Evolutionary conservation across 2,888 invertebrate genomes (phyloP).

Genomic region (Nymphalis c-album): DNA sequence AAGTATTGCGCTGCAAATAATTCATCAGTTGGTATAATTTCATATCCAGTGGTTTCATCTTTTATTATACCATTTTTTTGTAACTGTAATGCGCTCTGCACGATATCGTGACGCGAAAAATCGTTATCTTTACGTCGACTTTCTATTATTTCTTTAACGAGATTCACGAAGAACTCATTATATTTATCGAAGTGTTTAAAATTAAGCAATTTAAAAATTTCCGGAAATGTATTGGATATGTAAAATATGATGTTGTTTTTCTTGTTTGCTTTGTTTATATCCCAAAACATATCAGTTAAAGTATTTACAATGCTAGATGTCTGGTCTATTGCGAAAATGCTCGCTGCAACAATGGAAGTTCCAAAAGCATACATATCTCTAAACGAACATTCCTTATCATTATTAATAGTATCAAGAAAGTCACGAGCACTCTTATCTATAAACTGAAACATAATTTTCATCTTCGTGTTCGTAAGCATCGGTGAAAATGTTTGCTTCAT

Average conservation of each 20-base stretch:
- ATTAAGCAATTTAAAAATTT: constrained; percentile 39
- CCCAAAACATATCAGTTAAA: constrained; percentile 60
- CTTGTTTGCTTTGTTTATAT: constrained; percentile 53
- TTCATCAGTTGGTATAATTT: constrained; percentile 46
- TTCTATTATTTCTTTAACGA: constrained; percentile 39
- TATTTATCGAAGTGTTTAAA: constrained; percentile 39
- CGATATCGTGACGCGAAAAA: constrained; percentile 42
- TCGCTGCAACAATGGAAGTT: too few species aligned
- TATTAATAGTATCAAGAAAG: constrained; percentile 50
- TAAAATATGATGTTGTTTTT: constrained; percentile 59
- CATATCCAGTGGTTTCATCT: constrained; percentile 38
- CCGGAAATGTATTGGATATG: constrained; percentile 38
- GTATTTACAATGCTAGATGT: constrained; percentile 57
- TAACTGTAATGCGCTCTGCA: constrained; percentile 42
- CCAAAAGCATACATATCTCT: constrained; percentile 45
- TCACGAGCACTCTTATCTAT: constrained; percentile 58
- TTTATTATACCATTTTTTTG: constrained; percentile 40
- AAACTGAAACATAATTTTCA: constrained; percentile 64
- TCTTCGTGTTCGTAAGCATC: constrained; percentile 59
- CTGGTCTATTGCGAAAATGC: constrained; percentile 35
- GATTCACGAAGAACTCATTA: constrained; percentile 43
- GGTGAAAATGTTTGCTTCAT: constrained; percentile 62
- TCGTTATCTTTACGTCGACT: constrained; percentile 30
- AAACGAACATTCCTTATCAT: constrained; percentile 45
- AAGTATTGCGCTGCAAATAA: constrained; percentile 70